Evolutionary conservation across 2,888 invertebrate species (phyloP).

Genomic region (Euplagia quadripunctaria): DNA sequence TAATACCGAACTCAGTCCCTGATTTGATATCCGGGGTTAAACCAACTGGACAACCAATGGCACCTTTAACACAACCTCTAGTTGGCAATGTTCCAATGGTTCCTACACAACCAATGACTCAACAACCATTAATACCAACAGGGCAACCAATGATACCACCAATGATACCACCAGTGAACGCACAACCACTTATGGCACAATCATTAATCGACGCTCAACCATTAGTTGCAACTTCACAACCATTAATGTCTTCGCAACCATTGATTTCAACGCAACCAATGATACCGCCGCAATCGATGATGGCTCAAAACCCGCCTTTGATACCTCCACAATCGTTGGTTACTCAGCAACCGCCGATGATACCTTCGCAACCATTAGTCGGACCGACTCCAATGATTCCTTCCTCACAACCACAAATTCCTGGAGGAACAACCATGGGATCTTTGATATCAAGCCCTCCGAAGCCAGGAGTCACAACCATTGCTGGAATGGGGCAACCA

Average conservation of each 20-base stretch:
- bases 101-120: constrained; percentile 27
- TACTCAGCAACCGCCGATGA: constrained; percentile 13
- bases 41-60: constrained; percentile 48
- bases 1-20: constrained; percentile 62
- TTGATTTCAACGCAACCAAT: constrained; percentile 51
- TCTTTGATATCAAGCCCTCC: constrained; percentile 74
- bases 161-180: constrained; percentile 57
- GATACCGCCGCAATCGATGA: constrained; percentile 57
- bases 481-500: constrained; percentile 67
- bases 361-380: constrained; percentile 28
- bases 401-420: constrained; percentile 59
- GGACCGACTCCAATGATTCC: constrained; percentile 52
- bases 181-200: constrained; percentile 40
- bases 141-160: constrained; percentile 63
- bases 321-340: constrained; percentile 12
- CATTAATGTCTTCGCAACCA: constrained; percentile 46
- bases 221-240: constrained; percentile 15
- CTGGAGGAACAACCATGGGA: constrained; percentile 61
- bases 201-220: constrained; percentile 15
- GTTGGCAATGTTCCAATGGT: constrained; percentile 59
- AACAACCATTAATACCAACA: constrained; percentile 40
- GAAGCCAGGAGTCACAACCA: constrained; percentile 51
- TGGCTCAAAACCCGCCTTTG: constrained; percentile 21
- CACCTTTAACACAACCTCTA: constrained; percentile 45
- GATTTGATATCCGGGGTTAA: constrained; percentile 78